A percentile compares a stretch with the other conserved stretches of the same genome.
Evolutionary conservation across 2,888 invertebrate species (phyloP).

Genomic region (Eubasilissa splendida): DNA sequence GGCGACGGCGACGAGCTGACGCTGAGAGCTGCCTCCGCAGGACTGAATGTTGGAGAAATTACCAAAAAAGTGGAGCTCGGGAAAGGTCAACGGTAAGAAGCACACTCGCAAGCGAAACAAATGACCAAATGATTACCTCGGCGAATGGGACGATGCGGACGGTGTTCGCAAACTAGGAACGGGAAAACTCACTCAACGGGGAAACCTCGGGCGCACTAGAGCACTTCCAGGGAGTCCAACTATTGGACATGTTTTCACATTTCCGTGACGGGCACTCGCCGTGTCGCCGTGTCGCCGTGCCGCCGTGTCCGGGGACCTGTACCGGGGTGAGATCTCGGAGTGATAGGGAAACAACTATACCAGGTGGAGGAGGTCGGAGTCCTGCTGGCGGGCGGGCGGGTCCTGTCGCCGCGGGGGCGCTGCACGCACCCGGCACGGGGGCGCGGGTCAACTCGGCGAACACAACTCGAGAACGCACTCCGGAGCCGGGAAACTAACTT

Average conservation of each 20-base stretch:
- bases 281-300: background rate
- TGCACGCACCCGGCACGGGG: slow-evolving; percentile 9
- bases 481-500: background rate
- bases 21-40: background rate
- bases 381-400: slow-evolving; percentile 1
- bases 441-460: background rate
- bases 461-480: background rate
- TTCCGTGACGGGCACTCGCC: background rate
- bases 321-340: background rate
- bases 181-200: slow-evolving; percentile 15
- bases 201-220: background rate
- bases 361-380: slow-evolving; percentile 13
- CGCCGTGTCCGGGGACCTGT: background rate
- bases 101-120: slow-evolving; percentile 28
- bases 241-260: slow-evolving; percentile 14
- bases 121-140: background rate
- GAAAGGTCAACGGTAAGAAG: slow-evolving; percentile 9
- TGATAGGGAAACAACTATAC: slow-evolving; percentile 1
- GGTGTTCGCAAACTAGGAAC: slow-evolving; percentile 7
- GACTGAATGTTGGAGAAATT: background rate
- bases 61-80: background rate
- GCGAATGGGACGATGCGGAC: slow-evolving; percentile 10
- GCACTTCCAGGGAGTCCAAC: slow-evolving; percentile 19
- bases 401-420: slow-evolving; percentile 25
- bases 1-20: background rate